phyloP scores from a whole-genome alignment of 2,113 vertebrate species.

The Thalassoma bifasciatum region DNA sequence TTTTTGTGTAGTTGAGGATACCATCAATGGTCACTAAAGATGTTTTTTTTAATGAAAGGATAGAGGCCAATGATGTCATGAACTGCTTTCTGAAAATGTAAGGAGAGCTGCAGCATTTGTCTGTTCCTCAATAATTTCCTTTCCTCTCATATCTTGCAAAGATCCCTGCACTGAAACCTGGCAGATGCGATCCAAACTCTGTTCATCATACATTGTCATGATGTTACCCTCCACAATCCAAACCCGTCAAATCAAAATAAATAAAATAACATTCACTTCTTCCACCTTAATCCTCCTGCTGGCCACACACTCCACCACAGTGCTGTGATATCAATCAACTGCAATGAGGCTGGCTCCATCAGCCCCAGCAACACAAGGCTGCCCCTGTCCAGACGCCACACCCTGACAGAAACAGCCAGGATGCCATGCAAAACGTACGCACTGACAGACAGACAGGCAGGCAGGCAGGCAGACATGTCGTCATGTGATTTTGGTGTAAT shows the following conservation, averaged over 20 bases:
- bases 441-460: conserved; percentile 53
- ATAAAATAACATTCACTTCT: no score
- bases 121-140: conserved; percentile 78
- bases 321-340: conserved; percentile 81
- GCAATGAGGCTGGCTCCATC: conserved; percentile 77
- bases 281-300: conserved; percentile 39
- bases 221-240: no score
- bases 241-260: no score
- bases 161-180: conserved; percentile 42
- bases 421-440: conserved; percentile 43
- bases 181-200: conserved; percentile 77
- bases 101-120: conserved; percentile 55
- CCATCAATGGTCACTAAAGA: conserved; percentile 65
- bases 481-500: conserved; percentile 83
- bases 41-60: conserved; percentile 68
- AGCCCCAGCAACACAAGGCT: conserved; percentile 43
- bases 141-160: conserved; percentile 53
- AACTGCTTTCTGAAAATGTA: conserved; percentile 70
- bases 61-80: conserved; percentile 76
- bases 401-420: conserved; percentile 51
- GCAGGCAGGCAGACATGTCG: conserved; percentile 68
- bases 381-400: conserved; percentile 61
- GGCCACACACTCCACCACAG: conserved; percentile 66
- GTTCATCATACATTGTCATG: conserved; percentile 80
- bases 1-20: no score